Conservation (phyloP, 2,113 vertebrate species). For the Athene noctua region DNA sequence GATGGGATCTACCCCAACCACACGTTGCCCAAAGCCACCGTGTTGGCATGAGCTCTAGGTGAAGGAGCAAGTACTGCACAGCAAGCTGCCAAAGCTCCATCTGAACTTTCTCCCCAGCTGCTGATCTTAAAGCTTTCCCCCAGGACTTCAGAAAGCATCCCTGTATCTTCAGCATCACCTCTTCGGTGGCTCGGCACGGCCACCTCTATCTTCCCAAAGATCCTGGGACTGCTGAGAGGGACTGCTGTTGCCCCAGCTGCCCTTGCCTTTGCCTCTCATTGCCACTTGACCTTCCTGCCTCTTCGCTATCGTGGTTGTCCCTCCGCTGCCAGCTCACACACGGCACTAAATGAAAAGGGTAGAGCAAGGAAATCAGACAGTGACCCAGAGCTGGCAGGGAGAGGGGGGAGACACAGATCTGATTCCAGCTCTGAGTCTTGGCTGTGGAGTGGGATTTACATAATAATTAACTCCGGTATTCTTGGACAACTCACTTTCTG, state of each 20-base stretch:
- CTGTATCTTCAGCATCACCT: not conserved
- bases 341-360: not conserved
- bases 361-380: not conserved
- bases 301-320: rapidly evolving
- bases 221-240: rapidly evolving
- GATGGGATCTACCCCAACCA: not conserved
- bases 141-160: not conserved
- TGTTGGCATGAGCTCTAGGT: rapidly evolving
- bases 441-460: conserved; percentile 45
- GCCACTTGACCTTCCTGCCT: not conserved
- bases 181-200: rapidly evolving
- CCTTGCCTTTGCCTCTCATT: rapidly evolving
- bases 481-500: conserved; percentile 54
- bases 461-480: conserved; percentile 54
- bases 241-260: rapidly evolving
- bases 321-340: not conserved
- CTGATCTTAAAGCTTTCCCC: not conserved
- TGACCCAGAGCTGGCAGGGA: not conserved
- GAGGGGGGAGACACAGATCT: rapidly evolving
- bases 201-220: not conserved
- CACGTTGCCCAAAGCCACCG: rapidly evolving
- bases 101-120: not conserved
- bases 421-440: not conserved
- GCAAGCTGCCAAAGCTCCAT: not conserved
- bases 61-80: not conserved